Evolutionary conservation across 92 coral and sea anemone genomes (phyloP).

Genomic region (Diadumene lineata): DNA sequence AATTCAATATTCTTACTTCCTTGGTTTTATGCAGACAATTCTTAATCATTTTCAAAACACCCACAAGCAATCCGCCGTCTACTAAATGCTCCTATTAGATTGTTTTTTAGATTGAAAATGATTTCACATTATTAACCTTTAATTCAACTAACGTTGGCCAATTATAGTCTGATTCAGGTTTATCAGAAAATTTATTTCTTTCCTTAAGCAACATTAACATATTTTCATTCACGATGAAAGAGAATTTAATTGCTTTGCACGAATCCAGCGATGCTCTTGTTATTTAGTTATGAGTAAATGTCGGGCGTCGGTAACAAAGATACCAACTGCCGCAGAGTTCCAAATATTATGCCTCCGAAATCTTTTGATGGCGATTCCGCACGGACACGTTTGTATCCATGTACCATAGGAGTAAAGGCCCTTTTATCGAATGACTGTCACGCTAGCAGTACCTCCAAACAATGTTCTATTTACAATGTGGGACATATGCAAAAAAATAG

Average conservation of each 20-base stretch:
- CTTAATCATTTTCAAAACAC: too few species aligned
- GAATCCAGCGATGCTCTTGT: background rate
- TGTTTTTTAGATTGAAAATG: background rate
- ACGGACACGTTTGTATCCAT: conserved; percentile 75
- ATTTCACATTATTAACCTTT: background rate
- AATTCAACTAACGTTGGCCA: too few species aligned
- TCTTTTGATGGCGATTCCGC: conserved; percentile 99
- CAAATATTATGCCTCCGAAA: conserved; percentile 99
- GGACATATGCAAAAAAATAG: background rate
- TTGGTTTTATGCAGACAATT: background rate
- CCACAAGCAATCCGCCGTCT: background rate
- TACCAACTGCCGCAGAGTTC: conserved; percentile 80
- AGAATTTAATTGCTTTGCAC: background rate
- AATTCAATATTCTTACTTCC: background rate
- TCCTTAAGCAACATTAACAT: too few species aligned
- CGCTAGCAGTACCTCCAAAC: background rate
- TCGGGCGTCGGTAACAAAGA: conserved; percentile 75
- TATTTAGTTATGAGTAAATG: background rate
- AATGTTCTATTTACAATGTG: background rate
- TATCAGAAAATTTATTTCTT: background rate
- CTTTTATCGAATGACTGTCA: conserved; percentile 40
- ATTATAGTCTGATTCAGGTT: too few species aligned
- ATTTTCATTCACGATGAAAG: background rate
- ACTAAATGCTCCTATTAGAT: too few species aligned
- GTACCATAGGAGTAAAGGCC: conserved; percentile 95